These are phyloP conservation scores for Lutjanus argentimaculatus DNA, from an alignment of 2,797 vertebrate species.

Conservation along the genomic window DNA sequence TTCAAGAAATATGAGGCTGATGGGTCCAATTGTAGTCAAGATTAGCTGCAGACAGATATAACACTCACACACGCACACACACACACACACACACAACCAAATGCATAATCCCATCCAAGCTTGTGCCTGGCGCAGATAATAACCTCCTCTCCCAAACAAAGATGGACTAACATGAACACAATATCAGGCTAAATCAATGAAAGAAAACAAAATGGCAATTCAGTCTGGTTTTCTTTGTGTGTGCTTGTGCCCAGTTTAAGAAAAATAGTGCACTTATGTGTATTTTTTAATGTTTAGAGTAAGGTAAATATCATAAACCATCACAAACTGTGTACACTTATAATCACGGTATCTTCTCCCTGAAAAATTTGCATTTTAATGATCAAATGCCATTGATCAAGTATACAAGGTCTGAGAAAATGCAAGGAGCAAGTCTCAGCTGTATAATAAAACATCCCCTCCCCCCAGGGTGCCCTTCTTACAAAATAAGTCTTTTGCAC, in stretches of 20 bases:
- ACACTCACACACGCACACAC: no score
- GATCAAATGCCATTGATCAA: not conserved
- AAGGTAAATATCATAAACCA: not conserved
- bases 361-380: not conserved
- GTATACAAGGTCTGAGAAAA: not conserved
- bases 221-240: not conserved
- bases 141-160: no score
- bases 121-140: no score
- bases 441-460: slow-evolving; percentile 25
- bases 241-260: not conserved
- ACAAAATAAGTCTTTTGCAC: slow-evolving; percentile 20
- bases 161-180: not conserved
- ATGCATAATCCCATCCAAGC: no score
- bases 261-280: not conserved
- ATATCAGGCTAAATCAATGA: not conserved
- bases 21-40: no score
- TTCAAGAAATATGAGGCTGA: no score
- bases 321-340: not conserved
- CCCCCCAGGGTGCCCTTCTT: slow-evolving; percentile 3
- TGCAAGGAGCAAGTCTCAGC: slow-evolving; percentile 2
- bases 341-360: not conserved
- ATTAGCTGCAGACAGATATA: no score
- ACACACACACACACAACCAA: no score
- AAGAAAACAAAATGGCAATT: not conserved
- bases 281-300: not conserved